phyloP scores from a whole-genome alignment of 1,140 invertebrate genomes.

The Sesamia nonagrioides region DNA sequence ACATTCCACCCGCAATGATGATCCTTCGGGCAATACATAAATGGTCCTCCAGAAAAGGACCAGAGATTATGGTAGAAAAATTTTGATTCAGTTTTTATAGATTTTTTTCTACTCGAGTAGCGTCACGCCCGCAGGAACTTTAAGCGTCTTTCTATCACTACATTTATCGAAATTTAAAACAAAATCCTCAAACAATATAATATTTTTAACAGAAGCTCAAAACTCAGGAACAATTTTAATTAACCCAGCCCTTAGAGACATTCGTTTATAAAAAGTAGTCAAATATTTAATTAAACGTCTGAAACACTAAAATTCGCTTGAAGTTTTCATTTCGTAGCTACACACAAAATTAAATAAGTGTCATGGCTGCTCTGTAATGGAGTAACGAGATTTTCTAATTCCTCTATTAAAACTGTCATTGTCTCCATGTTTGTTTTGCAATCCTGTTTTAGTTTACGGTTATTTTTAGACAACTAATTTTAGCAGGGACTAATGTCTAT shows the following conservation, averaged over 20 bases:
- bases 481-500: no score
- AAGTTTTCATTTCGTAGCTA: constrained; percentile 44
- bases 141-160: no score
- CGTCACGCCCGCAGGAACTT: not conserved
- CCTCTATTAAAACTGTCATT: constrained; percentile 25
- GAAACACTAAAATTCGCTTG: constrained; percentile 52
- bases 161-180: not conserved
- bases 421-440: not conserved
- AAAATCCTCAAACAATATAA: not conserved
- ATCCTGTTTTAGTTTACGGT: not conserved
- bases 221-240: not conserved
- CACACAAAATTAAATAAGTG: constrained; percentile 55
- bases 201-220: not conserved
- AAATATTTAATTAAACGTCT: constrained; percentile 52
- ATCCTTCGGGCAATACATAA: no score
- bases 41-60: no score
- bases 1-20: no score
- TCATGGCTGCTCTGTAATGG: constrained; percentile 26
- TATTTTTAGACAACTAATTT: not conserved
- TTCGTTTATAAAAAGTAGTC: not conserved
- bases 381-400: constrained; percentile 45
- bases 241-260: not conserved
- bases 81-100: no score
- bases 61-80: no score
- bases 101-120: no score